Evolutionary conservation across 2,888 invertebrate genomes (phyloP), one percentile per base, ranked within the genome.

Genomic region (Anagyrus pseudococci): DNA sequence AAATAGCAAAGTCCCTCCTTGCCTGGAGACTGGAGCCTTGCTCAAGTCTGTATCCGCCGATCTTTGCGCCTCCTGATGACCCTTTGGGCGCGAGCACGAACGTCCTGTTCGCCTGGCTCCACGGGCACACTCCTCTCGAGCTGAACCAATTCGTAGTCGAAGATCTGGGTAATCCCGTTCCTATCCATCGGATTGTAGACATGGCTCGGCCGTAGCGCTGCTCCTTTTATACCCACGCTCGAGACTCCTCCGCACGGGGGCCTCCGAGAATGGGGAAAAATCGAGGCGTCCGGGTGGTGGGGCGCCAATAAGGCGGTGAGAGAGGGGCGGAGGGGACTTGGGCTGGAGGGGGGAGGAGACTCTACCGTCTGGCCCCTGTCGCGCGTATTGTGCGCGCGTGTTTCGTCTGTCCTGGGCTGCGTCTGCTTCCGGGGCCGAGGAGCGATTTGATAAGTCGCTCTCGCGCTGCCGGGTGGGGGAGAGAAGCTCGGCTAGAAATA

Each of bases 131-230:
- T 52, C 59, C 64, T 58, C 50, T 29, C 52, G 48, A 52, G 54
- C 58, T 63, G 49, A 58, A 58, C 60, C 54, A 67, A 41, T 56
- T 62, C 29, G 41, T 23, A 48, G 58, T 68, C 41, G 60, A 17
- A 6, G 47, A 57, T 64, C 33, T 62, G 59, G 37, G 65, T 66
- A 68, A 68, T 59, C 68, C 69, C 67, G 68, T 68, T 70, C 68
- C 68, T 68, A 74, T 72, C 73, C 73, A 74, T 73, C 72, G 72
- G 72, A 72, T 67, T 50, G 71, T 72, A 58, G 71, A 71, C 75
- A 74, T 75, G 67, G 66, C 46, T 23, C 23, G 58, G 17, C 7
- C 13, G 17, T 37, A 48, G 43, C 49, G 56, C 29, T 37, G 59
- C 49, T 54, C 46, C 58, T 65, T 65, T 29, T 65, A 62, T 62